These are phyloP conservation scores for Oryzias melastigma DNA, from an alignment of 2,113 vertebrate species.

Conservation along the genomic window DNA sequence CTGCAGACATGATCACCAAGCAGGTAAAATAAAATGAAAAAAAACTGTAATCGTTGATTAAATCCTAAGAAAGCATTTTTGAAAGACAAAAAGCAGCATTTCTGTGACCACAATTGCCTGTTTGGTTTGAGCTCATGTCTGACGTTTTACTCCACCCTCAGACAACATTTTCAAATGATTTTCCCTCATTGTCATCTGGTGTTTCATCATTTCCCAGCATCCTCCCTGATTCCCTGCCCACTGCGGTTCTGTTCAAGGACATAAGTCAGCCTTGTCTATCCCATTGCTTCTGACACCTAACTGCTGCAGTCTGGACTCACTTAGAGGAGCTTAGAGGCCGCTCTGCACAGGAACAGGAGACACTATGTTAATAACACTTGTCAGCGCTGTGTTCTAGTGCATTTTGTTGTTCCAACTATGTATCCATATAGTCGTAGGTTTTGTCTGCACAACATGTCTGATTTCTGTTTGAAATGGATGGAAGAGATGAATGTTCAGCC, in stretches of 20 bases:
- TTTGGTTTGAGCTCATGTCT: slow-evolving; percentile 65
- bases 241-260: slow-evolving; percentile 94
- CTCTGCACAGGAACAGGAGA: slow-evolving; percentile 21
- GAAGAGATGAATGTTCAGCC: not conserved
- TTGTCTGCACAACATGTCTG: not conserved
- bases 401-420: not conserved
- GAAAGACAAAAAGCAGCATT: not conserved
- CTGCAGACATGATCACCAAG: slow-evolving; percentile 64
- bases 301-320: slow-evolving; percentile 36
- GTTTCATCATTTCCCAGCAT: slow-evolving; percentile 77
- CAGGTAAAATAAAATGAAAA: slow-evolving; percentile 19
- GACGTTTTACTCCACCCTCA: slow-evolving; percentile 44
- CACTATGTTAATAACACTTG: slow-evolving; percentile 3
- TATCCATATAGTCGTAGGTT: not conserved
- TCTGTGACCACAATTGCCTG: slow-evolving; percentile 35
- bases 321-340: slow-evolving; percentile 19
- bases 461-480: not conserved
- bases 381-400: slow-evolving; percentile 15
- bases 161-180: slow-evolving; percentile 60
- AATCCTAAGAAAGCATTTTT: not conserved
- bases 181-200: slow-evolving; percentile 58
- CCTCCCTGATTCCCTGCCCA: slow-evolving; percentile 69
- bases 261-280: slow-evolving; percentile 85
- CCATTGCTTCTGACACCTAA: slow-evolving; percentile 58
- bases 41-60: too few species aligned